These are phyloP conservation scores for Columbina picui DNA, from an alignment of 2,113 vertebrate species.

Conservation along the genomic window DNA sequence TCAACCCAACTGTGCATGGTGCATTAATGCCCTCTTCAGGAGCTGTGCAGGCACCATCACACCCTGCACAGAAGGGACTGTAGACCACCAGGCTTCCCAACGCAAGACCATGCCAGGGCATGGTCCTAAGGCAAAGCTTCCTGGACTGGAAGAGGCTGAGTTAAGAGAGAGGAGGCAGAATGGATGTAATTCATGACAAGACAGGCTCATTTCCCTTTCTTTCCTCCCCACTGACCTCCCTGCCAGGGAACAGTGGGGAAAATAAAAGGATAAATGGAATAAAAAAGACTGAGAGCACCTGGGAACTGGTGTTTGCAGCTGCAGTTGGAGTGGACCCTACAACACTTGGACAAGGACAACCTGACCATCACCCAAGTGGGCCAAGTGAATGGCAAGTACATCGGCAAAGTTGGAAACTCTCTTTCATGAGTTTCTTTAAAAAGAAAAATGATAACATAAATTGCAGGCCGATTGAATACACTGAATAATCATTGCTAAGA, in stretches of 20 bases:
- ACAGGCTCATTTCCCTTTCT: neutral
- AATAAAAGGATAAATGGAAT: neutral
- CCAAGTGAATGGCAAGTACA: conserved; percentile 3
- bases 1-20: accelerated
- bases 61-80: accelerated
- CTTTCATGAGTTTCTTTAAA: neutral
- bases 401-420: neutral
- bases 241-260: neutral
- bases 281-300: neutral
- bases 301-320: conserved; percentile 9
- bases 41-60: neutral
- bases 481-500: neutral
- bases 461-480: neutral
- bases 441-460: neutral
- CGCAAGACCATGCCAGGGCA: accelerated
- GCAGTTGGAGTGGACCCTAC: conserved; percentile 22
- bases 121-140: neutral
- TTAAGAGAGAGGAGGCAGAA: neutral
- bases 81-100: neutral
- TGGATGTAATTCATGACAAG: neutral
- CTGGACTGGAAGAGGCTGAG: neutral
- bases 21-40: neutral
- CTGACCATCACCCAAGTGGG: neutral
- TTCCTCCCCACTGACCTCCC: neutral
- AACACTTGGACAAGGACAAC: conserved; percentile 45